phyloP scores from a whole-genome alignment of 35 echinoderm and acorn worm genomes.

The Patiria miniata region DNA sequence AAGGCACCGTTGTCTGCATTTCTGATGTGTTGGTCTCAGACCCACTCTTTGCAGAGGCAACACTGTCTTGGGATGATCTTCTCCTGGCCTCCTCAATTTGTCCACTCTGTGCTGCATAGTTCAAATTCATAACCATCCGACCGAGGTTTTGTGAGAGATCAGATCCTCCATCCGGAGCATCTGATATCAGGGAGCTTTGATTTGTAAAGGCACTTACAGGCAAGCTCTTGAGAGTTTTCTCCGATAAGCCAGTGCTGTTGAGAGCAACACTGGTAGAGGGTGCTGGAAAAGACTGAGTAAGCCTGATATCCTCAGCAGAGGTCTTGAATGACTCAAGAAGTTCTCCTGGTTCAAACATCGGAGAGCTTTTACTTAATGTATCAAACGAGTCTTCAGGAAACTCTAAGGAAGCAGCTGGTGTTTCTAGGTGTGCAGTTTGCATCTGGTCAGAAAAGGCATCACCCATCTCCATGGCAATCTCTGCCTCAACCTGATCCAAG shows the following conservation, averaged over 20 bases:
- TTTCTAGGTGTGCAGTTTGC: not conserved
- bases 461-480: conserved; percentile 17
- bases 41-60: not conserved
- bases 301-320: not conserved
- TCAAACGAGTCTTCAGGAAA: not conserved
- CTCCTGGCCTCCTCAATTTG: not conserved
- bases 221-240: conserved; percentile 23
- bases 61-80: conserved; percentile 17
- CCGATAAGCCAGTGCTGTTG: conserved; percentile 8
- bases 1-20: no score
- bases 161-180: not conserved
- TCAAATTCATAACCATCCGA: conserved; percentile 38
- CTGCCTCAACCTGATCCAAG: not conserved
- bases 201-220: conserved; percentile 11
- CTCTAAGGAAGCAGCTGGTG: not conserved
- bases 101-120: conserved; percentile 12
- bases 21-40: not conserved
- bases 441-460: not conserved
- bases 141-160: conserved; percentile 11
- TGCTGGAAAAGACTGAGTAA: not conserved
- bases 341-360: not conserved
- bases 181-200: not conserved
- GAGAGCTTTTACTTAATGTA: not conserved
- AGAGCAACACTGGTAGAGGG: not conserved
- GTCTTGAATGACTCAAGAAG: not conserved